Evolutionary conservation across 1,140 invertebrate species (phyloP).

Genomic region (Leptinotarsa defecta): DNA sequence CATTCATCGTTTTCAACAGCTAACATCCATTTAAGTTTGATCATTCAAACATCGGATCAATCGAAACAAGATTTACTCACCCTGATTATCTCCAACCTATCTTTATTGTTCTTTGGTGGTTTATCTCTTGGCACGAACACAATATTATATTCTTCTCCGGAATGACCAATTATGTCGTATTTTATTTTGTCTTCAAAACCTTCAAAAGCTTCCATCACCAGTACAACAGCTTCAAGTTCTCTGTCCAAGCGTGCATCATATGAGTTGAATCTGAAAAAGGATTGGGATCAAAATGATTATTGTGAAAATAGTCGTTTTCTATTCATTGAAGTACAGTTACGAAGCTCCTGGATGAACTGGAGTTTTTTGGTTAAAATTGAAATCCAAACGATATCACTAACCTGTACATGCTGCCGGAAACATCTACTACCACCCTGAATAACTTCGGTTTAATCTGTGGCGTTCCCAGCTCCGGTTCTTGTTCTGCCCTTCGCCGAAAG

Average conservation of each 20-base stretch:
- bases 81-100: slow-evolving; percentile 78
- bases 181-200: slow-evolving; percentile 88
- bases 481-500: slow-evolving; percentile 81
- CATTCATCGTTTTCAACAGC: no score
- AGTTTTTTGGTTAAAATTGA: no score
- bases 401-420: slow-evolving; percentile 96
- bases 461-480: slow-evolving; percentile 82
- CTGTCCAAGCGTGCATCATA: slow-evolving; percentile 91
- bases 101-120: slow-evolving; percentile 86
- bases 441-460: slow-evolving; percentile 87
- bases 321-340: no score
- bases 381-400: neutral
- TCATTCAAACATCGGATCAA: no score
- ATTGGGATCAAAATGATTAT: no score
- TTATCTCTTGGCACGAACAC: slow-evolving; percentile 73
- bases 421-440: slow-evolving; percentile 87
- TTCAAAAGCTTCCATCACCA: slow-evolving; percentile 93
- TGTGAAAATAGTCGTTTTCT: no score
- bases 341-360: no score
- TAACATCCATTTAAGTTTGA: no score
- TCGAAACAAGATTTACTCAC: slow-evolving; percentile 48
- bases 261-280: slow-evolving; percentile 74
- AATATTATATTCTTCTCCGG: slow-evolving; percentile 83
- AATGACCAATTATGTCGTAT: slow-evolving; percentile 94
- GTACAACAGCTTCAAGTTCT: slow-evolving; percentile 88